Percentiles rank a stretch among this genome's conserved stretches.
Conservation (phyloP, 2,888 invertebrate species). For the Lithophane leautieri region DNA sequence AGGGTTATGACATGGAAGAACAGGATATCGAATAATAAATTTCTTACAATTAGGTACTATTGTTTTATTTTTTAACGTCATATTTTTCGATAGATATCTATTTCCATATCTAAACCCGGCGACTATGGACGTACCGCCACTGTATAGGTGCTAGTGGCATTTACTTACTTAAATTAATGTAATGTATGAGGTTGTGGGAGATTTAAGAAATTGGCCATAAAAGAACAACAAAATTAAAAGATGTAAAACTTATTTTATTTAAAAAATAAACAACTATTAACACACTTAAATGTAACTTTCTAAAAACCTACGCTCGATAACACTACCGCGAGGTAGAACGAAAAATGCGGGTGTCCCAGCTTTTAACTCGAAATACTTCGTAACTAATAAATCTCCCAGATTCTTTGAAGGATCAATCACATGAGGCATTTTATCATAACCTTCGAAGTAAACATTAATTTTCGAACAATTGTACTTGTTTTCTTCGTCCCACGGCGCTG, state of each 20-base stretch:
- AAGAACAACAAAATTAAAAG: not conserved
- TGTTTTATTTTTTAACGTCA: slow-evolving; percentile 24
- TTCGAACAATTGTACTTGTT: slow-evolving; percentile 91
- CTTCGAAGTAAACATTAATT: slow-evolving; percentile 94
- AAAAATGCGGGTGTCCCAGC: slow-evolving; percentile 93
- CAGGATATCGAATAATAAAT: slow-evolving; percentile 68
- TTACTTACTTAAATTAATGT: not conserved
- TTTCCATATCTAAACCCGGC: not conserved
- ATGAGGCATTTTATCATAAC: slow-evolving; percentile 91
- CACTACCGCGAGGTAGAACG: slow-evolving; percentile 90
- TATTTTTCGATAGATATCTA: not conserved
- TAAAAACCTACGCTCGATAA: slow-evolving; percentile 90
- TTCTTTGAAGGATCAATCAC: slow-evolving; percentile 89
- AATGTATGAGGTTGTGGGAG: not conserved
- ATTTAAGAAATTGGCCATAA: not conserved
- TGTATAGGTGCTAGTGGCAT: not conserved
- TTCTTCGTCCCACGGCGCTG: slow-evolving; percentile 93
- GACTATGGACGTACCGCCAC: not conserved
- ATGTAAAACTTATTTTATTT: slow-evolving; percentile 32
- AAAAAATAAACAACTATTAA: slow-evolving; percentile 2
- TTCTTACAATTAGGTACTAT: slow-evolving; percentile 34
- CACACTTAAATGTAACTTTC: slow-evolving; percentile 82
- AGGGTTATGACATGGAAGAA: slow-evolving; percentile 76
- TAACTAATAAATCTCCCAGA: slow-evolving; percentile 91
- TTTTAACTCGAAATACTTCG: slow-evolving; percentile 91